Evolutionary conservation across 2,888 invertebrate species (phyloP).

Genomic region (Thymelicus acteon): DNA sequence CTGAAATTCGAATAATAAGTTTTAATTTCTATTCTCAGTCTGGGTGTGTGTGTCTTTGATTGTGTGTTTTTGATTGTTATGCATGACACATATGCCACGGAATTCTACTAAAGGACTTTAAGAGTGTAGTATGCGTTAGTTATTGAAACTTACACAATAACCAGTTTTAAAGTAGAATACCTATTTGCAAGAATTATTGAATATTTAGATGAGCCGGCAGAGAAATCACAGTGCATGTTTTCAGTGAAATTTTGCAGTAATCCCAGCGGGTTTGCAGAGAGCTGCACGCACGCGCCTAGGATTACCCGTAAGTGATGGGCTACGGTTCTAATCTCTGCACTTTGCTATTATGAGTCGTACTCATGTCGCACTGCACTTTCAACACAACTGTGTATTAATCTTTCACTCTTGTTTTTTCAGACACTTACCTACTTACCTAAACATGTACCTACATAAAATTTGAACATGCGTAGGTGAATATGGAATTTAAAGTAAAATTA

Average conservation of each 20-base stretch:
- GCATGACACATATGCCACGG: too few relatives aligned
- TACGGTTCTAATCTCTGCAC: slow-evolving; percentile 79
- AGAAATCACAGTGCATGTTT: slow-evolving; percentile 39
- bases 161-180: background rate
- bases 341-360: slow-evolving; percentile 58
- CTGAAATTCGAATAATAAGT: too few relatives aligned
- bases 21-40: too few relatives aligned
- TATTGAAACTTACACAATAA: too few relatives aligned
- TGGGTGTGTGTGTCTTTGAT: too few relatives aligned
- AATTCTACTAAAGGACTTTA: too few relatives aligned
- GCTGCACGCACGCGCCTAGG: slow-evolving; percentile 76
- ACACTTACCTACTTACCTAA: too few relatives aligned
- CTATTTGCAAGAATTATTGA: slow-evolving; percentile 8
- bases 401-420: background rate
- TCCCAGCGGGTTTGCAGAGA: slow-evolving; percentile 73
- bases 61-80: too few relatives aligned
- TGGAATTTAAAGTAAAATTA: too few relatives aligned
- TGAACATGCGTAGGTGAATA: too few relatives aligned
- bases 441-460: too few relatives aligned
- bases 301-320: slow-evolving; percentile 81
- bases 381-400: background rate
- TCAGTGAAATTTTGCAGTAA: slow-evolving; percentile 74
- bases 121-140: too few relatives aligned
- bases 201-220: slow-evolving; percentile 8
- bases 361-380: background rate